Base-by-base conservation (phyloP, 2,888 invertebrate genomes). In the Agonum fuliginosum region DNA sequence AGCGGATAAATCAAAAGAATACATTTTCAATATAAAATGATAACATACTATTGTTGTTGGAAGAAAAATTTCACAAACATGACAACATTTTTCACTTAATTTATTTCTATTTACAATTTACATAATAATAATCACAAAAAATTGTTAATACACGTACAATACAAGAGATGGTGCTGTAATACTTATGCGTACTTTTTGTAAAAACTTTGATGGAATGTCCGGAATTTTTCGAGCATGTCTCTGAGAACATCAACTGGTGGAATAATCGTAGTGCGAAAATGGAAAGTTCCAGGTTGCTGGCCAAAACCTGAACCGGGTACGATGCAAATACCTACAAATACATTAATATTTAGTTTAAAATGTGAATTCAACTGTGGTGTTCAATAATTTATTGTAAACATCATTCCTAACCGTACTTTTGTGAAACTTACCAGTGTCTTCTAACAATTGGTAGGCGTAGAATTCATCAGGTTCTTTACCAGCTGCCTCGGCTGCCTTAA, bases 241-340 rank as follows among this genome's bases (percentile, higher is more conserved):
- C 93, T 90, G 70, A 99, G 88, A 83, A 93, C 91, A 0, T 93
- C 93, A 0, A 94, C 92, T 84, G 96, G 96, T 8, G 98, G 98
- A 83, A 99, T 88, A 87, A 99, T 98, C 46, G 99, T 99, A 81
- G 97, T 97, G 80, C 91, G 89, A 90, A 99, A 99, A 88, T 99
- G 99, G 88, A 91, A 95, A 0, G 99, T 99, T 81, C 97, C 97
- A 0, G 95, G 94, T 79, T 88, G 88, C 88, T 99, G 99, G 0
- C 98, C 98, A 87, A 99, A 99, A 22, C 99, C 99, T 78, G 94
- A 93, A 51, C 98, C 99, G 10, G 97, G 93, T 27, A 96, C 97
- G 71, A 99, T 93, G 88, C 99, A 99, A 85, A 99, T 95, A 19
- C 98, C 98, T 91, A n/a, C 6, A n/a, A n/a, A n/a, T n/a, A n/a